Conservation (phyloP, 2,113 vertebrate genomes). For the Holacanthus passer region DNA sequence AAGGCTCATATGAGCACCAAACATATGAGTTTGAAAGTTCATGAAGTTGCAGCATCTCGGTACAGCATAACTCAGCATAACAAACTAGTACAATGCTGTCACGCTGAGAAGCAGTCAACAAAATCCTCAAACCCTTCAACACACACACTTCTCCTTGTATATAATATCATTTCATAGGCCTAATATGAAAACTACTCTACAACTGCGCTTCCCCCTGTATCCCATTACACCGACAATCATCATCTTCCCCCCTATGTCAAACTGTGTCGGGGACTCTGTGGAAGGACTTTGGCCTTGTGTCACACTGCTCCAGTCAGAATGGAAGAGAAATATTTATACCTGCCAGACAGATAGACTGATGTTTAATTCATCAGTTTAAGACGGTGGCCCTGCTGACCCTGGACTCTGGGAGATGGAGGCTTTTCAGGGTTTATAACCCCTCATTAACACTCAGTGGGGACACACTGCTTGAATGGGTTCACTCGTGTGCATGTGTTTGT, state of each 20-base stretch:
- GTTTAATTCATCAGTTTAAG: conserved; percentile 81
- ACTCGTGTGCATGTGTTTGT: conserved; percentile 35
- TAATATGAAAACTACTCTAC: conserved; percentile 66
- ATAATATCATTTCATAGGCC: conserved; percentile 60
- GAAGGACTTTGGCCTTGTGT: conserved; percentile 73
- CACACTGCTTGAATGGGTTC: conserved; percentile 45
- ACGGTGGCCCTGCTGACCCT: conserved; percentile 69
- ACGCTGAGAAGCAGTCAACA: background rate
- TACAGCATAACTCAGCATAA: background rate
- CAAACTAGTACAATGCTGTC: conserved; percentile 4
- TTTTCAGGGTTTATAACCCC: conserved; percentile 72
- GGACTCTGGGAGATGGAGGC: conserved; percentile 59
- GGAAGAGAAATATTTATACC: conserved; percentile 82
- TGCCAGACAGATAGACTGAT: conserved; percentile 78
- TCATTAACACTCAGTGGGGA: conserved; percentile 76
- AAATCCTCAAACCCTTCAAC: no score
- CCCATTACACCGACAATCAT: conserved; percentile 73
- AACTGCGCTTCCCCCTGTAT: conserved; percentile 62
- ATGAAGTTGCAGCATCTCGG: conserved; percentile 18
- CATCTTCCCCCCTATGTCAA: conserved; percentile 59
- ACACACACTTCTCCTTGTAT: conserved; percentile 23
- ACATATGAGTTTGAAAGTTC: conserved; percentile 27
- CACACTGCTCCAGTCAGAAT: conserved; percentile 66
- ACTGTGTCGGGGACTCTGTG: conserved; percentile 67
- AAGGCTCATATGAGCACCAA: background rate